Percentiles rank a stretch among this genome's conserved stretches.
phyloP scores from a whole-genome alignment of 2,888 invertebrate species.

The Tyria jacobaeae region DNA sequence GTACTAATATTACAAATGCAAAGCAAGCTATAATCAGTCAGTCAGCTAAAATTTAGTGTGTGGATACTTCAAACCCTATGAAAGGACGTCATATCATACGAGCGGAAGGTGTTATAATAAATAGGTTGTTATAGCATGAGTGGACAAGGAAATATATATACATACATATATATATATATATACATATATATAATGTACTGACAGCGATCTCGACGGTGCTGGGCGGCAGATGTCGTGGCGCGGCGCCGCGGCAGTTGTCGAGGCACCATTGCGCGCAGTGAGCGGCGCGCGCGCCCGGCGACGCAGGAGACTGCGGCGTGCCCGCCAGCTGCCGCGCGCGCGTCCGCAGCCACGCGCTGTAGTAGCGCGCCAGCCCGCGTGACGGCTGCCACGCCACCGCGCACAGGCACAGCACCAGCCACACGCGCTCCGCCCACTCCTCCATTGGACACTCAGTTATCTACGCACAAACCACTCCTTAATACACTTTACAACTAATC shows the following conservation, averaged over 20 bases:
- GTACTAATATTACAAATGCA: too few species aligned
- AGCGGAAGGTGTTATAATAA: too few species aligned
- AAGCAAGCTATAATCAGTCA: too few species aligned
- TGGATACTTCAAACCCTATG: too few species aligned
- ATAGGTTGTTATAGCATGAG: too few species aligned
- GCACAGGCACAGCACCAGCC: conserved; percentile 95
- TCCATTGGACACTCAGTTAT: conserved; percentile 94
- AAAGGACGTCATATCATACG: too few species aligned
- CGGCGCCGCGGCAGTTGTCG: conserved; percentile 95
- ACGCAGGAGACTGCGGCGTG: conserved; percentile 30
- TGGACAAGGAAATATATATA: too few species aligned
- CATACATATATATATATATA: too few species aligned
- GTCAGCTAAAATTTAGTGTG: too few species aligned
- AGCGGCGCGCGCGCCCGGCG: conserved; percentile 66
- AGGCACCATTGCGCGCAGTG: conserved; percentile 98
- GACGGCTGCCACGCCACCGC: conserved; percentile 97
- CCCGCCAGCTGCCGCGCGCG: conserved; percentile 58
- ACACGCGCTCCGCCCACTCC: conserved; percentile 94
- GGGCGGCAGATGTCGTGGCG: conserved; percentile 94
- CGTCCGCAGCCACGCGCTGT: conserved; percentile 84
- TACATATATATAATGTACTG: too few species aligned
- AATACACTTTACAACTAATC: background rate
- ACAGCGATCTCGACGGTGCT: conserved; percentile 97
- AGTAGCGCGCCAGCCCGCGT: conserved; percentile 93
- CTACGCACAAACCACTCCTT: conserved; percentile 47